Percentiles rank a stretch among this genome's conserved stretches.
Conservation (phyloP, 1,140 invertebrate species). For the Zaprionus taronus region DNA sequence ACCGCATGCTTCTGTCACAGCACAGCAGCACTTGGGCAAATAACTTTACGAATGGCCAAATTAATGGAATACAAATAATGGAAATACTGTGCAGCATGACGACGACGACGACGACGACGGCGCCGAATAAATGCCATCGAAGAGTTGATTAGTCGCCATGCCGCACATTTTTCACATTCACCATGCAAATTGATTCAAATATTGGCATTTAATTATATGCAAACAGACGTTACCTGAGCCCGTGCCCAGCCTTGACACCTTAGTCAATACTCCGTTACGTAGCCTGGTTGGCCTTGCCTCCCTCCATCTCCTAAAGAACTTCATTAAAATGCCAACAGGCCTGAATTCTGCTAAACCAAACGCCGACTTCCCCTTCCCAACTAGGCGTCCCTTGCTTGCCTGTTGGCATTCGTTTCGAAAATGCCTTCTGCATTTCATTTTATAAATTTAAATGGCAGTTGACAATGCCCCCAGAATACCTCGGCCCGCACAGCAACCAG, state of each 20-base stretch:
- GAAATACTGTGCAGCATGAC: conserved; percentile 36
- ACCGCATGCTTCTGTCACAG: background rate
- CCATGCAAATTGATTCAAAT: conserved; percentile 79
- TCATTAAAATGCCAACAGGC: conserved; percentile 69
- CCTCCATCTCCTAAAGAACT: conserved; percentile 52
- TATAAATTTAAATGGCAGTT: conserved; percentile 72
- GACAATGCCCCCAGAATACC: conserved; percentile 52
- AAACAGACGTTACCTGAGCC: conserved; percentile 59
- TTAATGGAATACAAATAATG: conserved; percentile 74
- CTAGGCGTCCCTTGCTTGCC: background rate
- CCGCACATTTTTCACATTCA: conserved; percentile 71
- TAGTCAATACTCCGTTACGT: conserved; percentile 3
- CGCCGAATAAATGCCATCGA: conserved; percentile 52
- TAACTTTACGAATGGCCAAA: conserved; percentile 52
- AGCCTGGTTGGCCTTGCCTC: background rate
- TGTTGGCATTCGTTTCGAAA: conserved; percentile 15
- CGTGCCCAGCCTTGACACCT: conserved; percentile 14
- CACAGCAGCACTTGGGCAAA: conserved; percentile 32
- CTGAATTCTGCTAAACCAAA: conserved; percentile 48
- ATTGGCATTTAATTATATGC: conserved; percentile 81
- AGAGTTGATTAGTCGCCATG: conserved; percentile 74
- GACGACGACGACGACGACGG: conserved; percentile 2
- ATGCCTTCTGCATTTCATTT: conserved; percentile 75
- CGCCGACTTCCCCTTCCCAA: conserved; percentile 1
- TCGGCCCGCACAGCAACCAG: conserved; percentile 17